Evolutionary conservation across 2,113 vertebrate genomes (phyloP).

Genomic region (Leiothrix lutea): DNA sequence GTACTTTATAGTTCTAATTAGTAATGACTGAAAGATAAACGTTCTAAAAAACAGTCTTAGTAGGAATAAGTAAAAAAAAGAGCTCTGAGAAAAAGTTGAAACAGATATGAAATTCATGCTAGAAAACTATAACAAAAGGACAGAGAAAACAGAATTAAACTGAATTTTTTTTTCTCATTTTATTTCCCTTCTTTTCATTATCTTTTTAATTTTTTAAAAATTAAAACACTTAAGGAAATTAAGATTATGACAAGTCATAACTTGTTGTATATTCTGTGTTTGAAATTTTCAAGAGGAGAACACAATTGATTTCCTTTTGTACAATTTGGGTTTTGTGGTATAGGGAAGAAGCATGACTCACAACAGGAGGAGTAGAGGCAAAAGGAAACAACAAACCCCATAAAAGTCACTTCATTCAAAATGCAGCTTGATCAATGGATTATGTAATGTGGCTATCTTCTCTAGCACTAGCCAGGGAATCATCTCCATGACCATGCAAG

Average conservation of each 20-base stretch:
- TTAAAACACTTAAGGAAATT: neutral
- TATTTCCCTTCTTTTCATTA: neutral
- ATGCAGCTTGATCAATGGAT: constrained; percentile 7
- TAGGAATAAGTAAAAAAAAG: neutral
- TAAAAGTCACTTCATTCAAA: constrained; percentile 15
- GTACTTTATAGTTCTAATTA: neutral
- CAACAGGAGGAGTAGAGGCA: neutral
- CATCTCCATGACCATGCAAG: neutral
- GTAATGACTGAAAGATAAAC: neutral
- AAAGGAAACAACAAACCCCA: neutral
- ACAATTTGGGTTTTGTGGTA: neutral
- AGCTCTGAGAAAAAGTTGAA: neutral
- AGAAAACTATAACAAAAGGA: neutral
- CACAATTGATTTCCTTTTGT: neutral
- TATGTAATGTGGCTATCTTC: neutral
- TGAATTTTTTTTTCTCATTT: neutral
- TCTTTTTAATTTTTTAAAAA: neutral
- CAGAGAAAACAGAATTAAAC: neutral
- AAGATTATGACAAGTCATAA: neutral
- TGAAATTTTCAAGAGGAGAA: neutral
- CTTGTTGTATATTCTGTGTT: neutral
- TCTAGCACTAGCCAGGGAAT: constrained; percentile 12
- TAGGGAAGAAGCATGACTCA: neutral
- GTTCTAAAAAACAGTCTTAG: neutral
- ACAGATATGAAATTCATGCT: neutral